Evolutionary conservation across 2,888 invertebrate genomes (phyloP), one percentile per base, ranked within the genome.

Genomic region (Cecidostiba fungosa): DNA sequence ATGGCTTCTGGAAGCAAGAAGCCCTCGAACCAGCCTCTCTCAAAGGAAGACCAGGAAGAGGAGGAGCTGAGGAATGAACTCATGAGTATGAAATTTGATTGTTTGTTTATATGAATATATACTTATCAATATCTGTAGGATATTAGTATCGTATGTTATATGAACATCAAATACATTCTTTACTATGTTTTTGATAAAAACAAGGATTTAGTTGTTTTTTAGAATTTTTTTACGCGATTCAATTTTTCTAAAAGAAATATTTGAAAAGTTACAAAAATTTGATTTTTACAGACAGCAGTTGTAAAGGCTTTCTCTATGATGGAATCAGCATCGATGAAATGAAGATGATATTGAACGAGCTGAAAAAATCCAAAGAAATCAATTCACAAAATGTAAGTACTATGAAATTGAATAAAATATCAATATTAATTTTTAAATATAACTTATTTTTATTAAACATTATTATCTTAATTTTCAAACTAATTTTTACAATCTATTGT

Each of bases 321-420:
- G 87, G 87, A 4, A 88, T 90, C 86, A n/a, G 74, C 0, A 81
- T 82, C 0, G 23, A 82, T 0, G 66, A 91, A 6, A 92, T 92
- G 92, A 87, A 87, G 85, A 0, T 83, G 0, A 14, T 90, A 14
- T 43, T 91, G 0, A 26, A 66, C 4, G 78, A 84, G 3, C 50
- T 92, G 19, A 87, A 88, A 3, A 89, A 89, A 62, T 91, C 91
- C 3, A 89, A 87, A 54, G 73, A 86, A 12, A 83, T 84, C 16
- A 80, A 73, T 39, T 70, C 50, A 72, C 54, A 73, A 72, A 88
- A 85, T 72, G 85, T 84, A 54, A 88, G 86, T 87, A 88, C 16
- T 54, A 47, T 36, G 39, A 81, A 26, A 62, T 26, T 5, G 0
- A 54, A 26, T 69, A 29, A n/a, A 69, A 39, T 10, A 23, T 2